Base-by-base conservation (phyloP, 2,888 invertebrate genomes). In the Megamerina dolium region DNA sequence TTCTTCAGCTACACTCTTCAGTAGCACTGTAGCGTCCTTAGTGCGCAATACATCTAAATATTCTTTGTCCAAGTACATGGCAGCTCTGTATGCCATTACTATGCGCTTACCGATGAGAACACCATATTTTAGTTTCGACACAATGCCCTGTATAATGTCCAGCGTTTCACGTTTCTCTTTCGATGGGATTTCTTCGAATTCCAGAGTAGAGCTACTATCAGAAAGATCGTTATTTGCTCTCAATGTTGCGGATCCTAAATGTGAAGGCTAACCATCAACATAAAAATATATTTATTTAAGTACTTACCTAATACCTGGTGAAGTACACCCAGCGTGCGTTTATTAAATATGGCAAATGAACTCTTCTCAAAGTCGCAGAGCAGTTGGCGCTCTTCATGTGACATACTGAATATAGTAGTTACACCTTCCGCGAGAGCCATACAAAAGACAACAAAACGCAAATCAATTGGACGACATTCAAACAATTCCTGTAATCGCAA, bases 301-400 rank as follows among this genome's bases (percentile, higher is more conserved):
- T n/a, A n/a, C n/a, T n/a, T n/a, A n/a, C n/a, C n/a, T n/a, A n/a
- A n/a, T n/a, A n/a, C n/a, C n/a, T n/a, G n/a, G n/a, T n/a, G n/a
- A n/a, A n/a, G n/a, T n/a, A n/a, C 43, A 14, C 54, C 57, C 20
- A 69, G 60, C 0, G 73, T 70, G 14, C 70, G 59, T 48, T 65
- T 66, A 55, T 68, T 66, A 39, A 71, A 72, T 41, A 68, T 73
- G 2, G 72, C 61, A 43, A 67, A 66, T 4, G 72, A 61, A 23
- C 66, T 66, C 50, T 70, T 72, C 20, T 68, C 66, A 5, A 70
- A 66, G 38, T 71, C 72, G 17, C 61, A 63, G 8, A 80, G 54
- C 33, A 84, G 70, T 42, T 78, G 69, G 38, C 81, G 75, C 59
- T 86, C 77, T 57, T 84, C 80, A 35, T 75, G 73, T 2, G 79